phyloP scores from a whole-genome alignment of 2,888 invertebrate genomes.

The Eulithis prunata region DNA sequence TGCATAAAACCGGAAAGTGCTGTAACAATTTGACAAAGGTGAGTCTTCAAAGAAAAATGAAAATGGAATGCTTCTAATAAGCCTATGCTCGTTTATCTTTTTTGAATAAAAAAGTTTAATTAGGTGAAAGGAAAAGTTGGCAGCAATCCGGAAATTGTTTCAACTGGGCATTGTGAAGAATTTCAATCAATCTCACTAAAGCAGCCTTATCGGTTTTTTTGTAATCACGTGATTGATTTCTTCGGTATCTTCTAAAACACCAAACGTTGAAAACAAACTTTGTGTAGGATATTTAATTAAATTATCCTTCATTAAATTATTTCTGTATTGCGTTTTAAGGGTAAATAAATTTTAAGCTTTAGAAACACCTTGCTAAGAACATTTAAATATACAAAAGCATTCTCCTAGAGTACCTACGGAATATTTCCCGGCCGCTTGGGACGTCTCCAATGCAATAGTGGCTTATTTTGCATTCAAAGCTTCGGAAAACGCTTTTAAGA shows the following conservation, averaged over 20 bases:
- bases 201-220: slow-evolving; percentile 16
- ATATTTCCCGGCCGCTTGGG: slow-evolving; percentile 37
- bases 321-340: no score
- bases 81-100: slow-evolving; percentile 43
- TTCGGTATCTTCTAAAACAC: slow-evolving; percentile 1
- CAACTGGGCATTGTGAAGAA: slow-evolving; percentile 41
- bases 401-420: slow-evolving; percentile 24
- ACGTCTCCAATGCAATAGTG: slow-evolving; percentile 54
- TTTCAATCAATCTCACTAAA: slow-evolving; percentile 49
- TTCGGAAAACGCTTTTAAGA: slow-evolving; percentile 53
- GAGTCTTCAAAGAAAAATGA: slow-evolving; percentile 45
- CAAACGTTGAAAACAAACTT: neutral
- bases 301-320: no score
- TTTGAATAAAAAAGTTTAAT: slow-evolving; percentile 40
- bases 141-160: slow-evolving; percentile 48
- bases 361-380: neutral
- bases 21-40: slow-evolving; percentile 38
- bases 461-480: slow-evolving; percentile 61
- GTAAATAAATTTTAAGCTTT: neutral
- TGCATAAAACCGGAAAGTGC: slow-evolving; percentile 41
- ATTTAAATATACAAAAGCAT: slow-evolving; percentile 19
- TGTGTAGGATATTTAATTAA: no score
- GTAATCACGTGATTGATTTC: slow-evolving; percentile 16
- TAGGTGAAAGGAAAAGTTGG: slow-evolving; percentile 40
- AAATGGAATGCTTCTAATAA: slow-evolving; percentile 50